phyloP scores from a whole-genome alignment of 2,797 vertebrate genomes.

The Synanceia verrucosa region DNA sequence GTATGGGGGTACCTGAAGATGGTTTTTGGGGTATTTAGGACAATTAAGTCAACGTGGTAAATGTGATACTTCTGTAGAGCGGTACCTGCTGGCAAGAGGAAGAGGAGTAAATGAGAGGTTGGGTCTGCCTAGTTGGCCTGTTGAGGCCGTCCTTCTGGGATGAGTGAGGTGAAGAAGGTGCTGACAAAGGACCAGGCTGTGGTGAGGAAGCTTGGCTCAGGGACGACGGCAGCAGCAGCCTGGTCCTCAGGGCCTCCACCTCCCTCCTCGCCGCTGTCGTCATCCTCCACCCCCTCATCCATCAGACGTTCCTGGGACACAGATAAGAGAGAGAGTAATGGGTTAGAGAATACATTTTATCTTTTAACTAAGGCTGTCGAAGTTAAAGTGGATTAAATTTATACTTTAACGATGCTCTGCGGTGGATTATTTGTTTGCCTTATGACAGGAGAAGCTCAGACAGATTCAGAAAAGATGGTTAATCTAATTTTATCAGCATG shows the following conservation, averaged over 20 bases:
- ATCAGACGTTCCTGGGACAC: slow-evolving; percentile 90
- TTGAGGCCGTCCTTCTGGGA: slow-evolving; percentile 93
- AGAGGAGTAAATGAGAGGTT: background rate
- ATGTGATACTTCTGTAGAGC: slow-evolving; percentile 14
- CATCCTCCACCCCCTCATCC: slow-evolving; percentile 87
- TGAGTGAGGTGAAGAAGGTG: slow-evolving; percentile 96
- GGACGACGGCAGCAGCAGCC: slow-evolving; percentile 28
- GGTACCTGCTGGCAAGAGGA: slow-evolving; percentile 32
- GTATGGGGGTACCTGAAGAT: background rate
- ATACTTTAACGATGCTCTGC: too few species aligned
- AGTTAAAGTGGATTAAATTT: too few species aligned
- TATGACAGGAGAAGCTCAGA: too few species aligned
- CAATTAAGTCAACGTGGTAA: background rate
- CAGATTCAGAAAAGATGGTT: too few species aligned
- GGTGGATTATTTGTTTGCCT: too few species aligned
- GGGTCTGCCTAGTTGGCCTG: slow-evolving; percentile 85
- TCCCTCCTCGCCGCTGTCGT: slow-evolving; percentile 85
- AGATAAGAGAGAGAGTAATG: background rate
- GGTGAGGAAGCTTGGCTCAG: slow-evolving; percentile 86
- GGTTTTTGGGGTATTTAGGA: background rate
- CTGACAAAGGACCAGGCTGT: slow-evolving; percentile 95
- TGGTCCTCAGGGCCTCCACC: slow-evolving; percentile 76
- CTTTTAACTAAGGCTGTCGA: too few species aligned
- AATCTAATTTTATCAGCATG: too few species aligned
- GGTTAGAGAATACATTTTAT: too few species aligned